Conservation (phyloP, 2,888 invertebrate species). For the Drosophila histrio region DNA sequence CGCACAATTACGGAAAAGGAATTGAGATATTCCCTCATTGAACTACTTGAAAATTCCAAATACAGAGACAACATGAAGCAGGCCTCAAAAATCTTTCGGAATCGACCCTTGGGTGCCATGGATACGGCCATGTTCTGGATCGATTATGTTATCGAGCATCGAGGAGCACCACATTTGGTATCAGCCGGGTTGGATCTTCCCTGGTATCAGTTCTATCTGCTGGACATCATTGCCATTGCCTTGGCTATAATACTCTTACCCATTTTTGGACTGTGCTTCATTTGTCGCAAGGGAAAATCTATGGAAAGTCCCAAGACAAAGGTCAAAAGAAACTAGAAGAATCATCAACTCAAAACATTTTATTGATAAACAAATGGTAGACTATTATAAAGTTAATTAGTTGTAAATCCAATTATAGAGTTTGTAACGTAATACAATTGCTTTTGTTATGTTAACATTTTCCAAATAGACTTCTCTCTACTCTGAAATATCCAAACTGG, state of each 20-base stretch:
- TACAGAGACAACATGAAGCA: conserved; percentile 75
- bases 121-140: conserved; percentile 83
- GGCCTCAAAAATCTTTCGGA: conserved; percentile 77
- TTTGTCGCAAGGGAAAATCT: conserved; percentile 11
- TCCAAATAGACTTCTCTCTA: conserved; percentile 34
- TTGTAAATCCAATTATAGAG: conserved; percentile 12
- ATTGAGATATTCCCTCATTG: conserved; percentile 61
- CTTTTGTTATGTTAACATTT: conserved; percentile 24
- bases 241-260: conserved; percentile 23
- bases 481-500: conserved; percentile 46
- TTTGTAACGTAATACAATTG: conserved; percentile 51
- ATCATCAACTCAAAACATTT: conserved; percentile 47
- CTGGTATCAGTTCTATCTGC: conserved; percentile 81
- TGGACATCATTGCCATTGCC: conserved; percentile 69
- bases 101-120: conserved; percentile 77
- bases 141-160: conserved; percentile 82
- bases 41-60: conserved; percentile 82
- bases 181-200: conserved; percentile 70
- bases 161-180: conserved; percentile 81
- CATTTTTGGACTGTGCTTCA: background rate
- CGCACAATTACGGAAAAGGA: conserved; percentile 64
- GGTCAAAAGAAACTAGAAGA: conserved; percentile 17
- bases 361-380: conserved; percentile 54
- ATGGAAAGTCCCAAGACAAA: conserved; percentile 7
- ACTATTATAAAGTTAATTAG: conserved; percentile 43